These are phyloP conservation scores for Champsocephalus gunnari DNA, from an alignment of 2,797 vertebrate species.

Conservation along the genomic window DNA sequence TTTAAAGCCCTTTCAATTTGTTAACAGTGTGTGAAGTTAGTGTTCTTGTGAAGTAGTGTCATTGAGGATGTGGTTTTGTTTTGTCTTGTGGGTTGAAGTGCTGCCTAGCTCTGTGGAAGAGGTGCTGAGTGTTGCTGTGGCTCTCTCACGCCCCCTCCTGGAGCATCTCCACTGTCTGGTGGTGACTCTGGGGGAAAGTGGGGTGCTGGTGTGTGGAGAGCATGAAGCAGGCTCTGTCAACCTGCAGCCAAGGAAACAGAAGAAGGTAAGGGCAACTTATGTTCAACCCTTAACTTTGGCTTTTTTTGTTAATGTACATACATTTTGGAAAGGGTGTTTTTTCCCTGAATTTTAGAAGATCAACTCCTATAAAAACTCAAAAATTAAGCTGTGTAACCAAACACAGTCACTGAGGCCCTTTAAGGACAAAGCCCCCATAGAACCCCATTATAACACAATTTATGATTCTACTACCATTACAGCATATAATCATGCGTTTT, in stretches of 20 bases:
- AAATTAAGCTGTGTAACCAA: no score
- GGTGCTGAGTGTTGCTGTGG: slow-evolving; percentile 76
- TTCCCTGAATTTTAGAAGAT: no score
- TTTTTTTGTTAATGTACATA: no score
- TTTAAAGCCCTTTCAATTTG: no score
- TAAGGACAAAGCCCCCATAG: no score
- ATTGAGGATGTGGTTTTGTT: slow-evolving; percentile 44
- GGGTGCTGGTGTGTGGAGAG: slow-evolving; percentile 89
- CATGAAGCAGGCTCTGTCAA: slow-evolving; percentile 79
- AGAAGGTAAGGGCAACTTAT: slow-evolving; percentile 58
- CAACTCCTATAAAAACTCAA: no score
- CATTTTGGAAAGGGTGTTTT: no score
- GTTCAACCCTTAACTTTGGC: not conserved
- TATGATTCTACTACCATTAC: no score
- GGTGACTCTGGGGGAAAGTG: slow-evolving; percentile 87
- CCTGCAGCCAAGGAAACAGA: slow-evolving; percentile 75
- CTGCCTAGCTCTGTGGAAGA: slow-evolving; percentile 82
- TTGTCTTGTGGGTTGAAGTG: slow-evolving; percentile 68
- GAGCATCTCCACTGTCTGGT: slow-evolving; percentile 88
- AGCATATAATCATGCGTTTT: no score
- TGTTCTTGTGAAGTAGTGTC: slow-evolving; percentile 22
- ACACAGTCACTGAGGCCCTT: no score
- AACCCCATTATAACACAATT: no score
- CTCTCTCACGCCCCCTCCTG: slow-evolving; percentile 90
- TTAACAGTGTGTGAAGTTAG: not conserved